A percentile compares a stretch with the other conserved stretches of the same genome.
phyloP scores from a whole-genome alignment of 1,140 invertebrate species.

The Heliconius hermathena region DNA sequence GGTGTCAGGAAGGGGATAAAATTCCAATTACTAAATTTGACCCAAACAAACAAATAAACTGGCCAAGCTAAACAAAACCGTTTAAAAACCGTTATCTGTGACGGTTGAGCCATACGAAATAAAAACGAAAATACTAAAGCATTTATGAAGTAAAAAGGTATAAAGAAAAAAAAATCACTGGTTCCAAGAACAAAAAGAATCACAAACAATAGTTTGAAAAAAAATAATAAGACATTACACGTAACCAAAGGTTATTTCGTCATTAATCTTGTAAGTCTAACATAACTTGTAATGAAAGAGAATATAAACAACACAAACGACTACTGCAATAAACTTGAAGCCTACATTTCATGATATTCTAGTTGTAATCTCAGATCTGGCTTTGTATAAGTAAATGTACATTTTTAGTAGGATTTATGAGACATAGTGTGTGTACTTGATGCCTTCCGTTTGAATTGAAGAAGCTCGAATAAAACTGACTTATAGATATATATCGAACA shows the following conservation, averaged over 20 bases:
- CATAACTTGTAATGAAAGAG: neutral
- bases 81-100: neutral
- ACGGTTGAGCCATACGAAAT: too few relatives aligned
- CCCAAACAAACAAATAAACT: too few relatives aligned
- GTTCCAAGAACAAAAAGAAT: neutral
- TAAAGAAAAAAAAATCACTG: neutral
- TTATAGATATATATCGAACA: constrained; percentile 9
- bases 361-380: constrained; percentile 1
- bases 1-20: too few relatives aligned
- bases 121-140: too few relatives aligned
- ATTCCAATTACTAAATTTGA: too few relatives aligned
- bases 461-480: constrained; percentile 8
- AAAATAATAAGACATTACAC: neutral
- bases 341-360: constrained; percentile 5
- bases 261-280: neutral
- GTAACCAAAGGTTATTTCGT: neutral
- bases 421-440: constrained; percentile 20
- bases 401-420: constrained; percentile 22
- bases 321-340: neutral
- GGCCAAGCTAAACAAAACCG: too few relatives aligned
- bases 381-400: constrained; percentile 4
- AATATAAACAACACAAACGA: neutral
- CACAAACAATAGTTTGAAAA: neutral
- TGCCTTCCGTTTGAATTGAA: constrained; percentile 23
- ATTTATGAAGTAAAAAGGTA: neutral